Conservation (phyloP, 2,888 invertebrate species). For the Nudaria mundana region DNA sequence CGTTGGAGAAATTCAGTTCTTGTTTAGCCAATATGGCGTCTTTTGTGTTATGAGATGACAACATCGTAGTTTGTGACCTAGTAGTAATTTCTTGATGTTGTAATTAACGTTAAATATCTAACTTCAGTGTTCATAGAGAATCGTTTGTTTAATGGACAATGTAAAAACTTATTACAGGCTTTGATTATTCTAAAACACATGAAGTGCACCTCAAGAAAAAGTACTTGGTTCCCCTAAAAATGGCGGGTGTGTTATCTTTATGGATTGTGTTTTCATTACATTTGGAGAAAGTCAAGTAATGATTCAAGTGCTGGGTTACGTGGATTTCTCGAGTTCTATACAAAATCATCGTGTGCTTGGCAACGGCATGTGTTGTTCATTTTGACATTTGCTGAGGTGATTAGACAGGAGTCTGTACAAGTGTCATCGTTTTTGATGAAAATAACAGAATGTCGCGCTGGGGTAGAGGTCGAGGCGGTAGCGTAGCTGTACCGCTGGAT, state of each 20-base stretch:
- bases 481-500: conserved; percentile 83
- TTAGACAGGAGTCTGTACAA: conserved; percentile 57
- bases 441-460: conserved; percentile 83
- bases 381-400: conserved; percentile 60
- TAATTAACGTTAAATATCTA: conserved; percentile 57
- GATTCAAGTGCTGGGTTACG: conserved; percentile 41
- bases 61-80: conserved; percentile 78
- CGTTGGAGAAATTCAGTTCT: conserved; percentile 33
- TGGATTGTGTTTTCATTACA: conserved; percentile 74
- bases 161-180: conserved; percentile 41
- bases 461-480: conserved; percentile 82
- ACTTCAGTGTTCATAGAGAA: conserved; percentile 67
- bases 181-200: conserved; percentile 38
- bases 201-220: conserved; percentile 61
- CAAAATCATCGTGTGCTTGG: conserved; percentile 32
- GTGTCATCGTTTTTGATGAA: conserved; percentile 76
- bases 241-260: conserved; percentile 81
- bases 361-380: conserved; percentile 54
- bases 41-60: conserved; percentile 80
- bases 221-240: conserved; percentile 75
- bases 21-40: conserved; percentile 78
- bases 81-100: conserved; percentile 62
- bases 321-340: conserved; percentile 31
- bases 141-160: conserved; percentile 48
- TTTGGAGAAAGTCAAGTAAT: conserved; percentile 54